Percentiles rank a stretch among this genome's conserved stretches.
phyloP scores from a whole-genome alignment of 2,797 vertebrate species.

The Myotis findleyi region DNA sequence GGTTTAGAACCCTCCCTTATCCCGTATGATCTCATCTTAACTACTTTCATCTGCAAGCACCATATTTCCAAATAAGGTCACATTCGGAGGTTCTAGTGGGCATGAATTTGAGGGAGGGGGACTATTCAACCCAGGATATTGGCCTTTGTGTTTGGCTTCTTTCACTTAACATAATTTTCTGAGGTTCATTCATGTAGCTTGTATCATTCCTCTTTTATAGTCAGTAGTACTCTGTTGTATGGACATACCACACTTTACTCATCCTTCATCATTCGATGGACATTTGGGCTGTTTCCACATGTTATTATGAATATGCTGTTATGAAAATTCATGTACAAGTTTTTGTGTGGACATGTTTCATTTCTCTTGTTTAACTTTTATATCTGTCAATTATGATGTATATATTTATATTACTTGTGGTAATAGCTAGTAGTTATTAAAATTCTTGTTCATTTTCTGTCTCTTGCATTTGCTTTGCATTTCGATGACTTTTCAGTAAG shows the following conservation, averaged over 20 bases:
- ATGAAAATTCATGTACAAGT: neutral
- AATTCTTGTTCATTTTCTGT: conserved; percentile 43
- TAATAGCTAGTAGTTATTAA: neutral
- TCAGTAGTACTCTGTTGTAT: neutral
- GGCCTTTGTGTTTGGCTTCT: neutral
- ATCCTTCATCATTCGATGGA: neutral
- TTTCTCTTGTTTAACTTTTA: conserved; percentile 47
- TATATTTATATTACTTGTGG: neutral
- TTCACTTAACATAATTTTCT: neutral
- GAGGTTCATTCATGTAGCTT: neutral
- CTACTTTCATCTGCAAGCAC: neutral
- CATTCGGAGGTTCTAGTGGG: neutral
- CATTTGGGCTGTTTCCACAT: neutral
- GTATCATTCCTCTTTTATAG: neutral
- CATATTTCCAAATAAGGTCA: neutral
- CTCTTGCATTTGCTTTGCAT: conserved; percentile 20
- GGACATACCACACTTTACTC: neutral
- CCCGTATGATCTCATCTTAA: neutral
- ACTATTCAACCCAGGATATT: neutral
- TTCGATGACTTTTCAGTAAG: neutral
- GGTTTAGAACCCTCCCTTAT: neutral
- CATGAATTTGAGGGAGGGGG: neutral
- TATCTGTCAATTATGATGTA: neutral
- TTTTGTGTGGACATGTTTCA: neutral
- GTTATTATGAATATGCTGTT: neutral